phyloP scores from a whole-genome alignment of 2,888 invertebrate species.

The Chloroclysta siterata region DNA sequence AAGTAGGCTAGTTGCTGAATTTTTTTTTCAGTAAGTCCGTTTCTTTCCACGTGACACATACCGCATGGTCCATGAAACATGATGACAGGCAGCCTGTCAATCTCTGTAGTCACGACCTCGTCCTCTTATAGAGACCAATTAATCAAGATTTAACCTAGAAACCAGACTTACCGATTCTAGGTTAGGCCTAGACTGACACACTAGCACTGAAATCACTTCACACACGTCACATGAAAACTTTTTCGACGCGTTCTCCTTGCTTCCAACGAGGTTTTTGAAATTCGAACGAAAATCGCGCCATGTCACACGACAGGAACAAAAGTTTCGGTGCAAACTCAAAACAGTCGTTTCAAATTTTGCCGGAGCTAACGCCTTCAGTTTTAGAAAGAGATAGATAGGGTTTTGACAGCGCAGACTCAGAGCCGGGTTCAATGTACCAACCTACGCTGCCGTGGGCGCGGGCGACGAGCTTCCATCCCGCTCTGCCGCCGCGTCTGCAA shows the following conservation, averaged over 20 bases:
- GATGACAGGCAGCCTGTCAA: slow-evolving; percentile 15
- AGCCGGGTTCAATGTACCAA: slow-evolving; percentile 77
- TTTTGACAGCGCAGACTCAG: slow-evolving; percentile 57
- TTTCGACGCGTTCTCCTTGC: not conserved
- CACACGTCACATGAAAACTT: not conserved
- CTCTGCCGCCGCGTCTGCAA: slow-evolving; percentile 45
- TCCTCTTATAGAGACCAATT: slow-evolving; percentile 2
- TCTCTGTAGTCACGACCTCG: slow-evolving; percentile 10
- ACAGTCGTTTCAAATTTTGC: slow-evolving; percentile 48
- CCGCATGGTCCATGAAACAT: slow-evolving; percentile 16
- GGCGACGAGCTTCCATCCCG: slow-evolving; percentile 61
- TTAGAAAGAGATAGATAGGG: slow-evolving; percentile 62
- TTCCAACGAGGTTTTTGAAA: slow-evolving; percentile 25
- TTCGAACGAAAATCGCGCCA: slow-evolving; percentile 46
- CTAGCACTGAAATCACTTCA: slow-evolving; percentile 4
- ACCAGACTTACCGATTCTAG: slow-evolving; percentile 21
- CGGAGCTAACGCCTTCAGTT: slow-evolving; percentile 53
- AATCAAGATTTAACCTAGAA: slow-evolving; percentile 15
- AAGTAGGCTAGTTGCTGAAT: no score
- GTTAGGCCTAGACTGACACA: slow-evolving; percentile 12
- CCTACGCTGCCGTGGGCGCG: slow-evolving; percentile 78
- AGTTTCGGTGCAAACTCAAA: slow-evolving; percentile 48
- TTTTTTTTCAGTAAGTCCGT: not conserved
- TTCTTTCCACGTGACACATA: not conserved
- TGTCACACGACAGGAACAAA: slow-evolving; percentile 36